A percentile compares a stretch with the other conserved stretches of the same genome.
These are phyloP conservation scores for Acheta domesticus DNA, from an alignment of 2,888 invertebrate species.

Conservation along the genomic window DNA sequence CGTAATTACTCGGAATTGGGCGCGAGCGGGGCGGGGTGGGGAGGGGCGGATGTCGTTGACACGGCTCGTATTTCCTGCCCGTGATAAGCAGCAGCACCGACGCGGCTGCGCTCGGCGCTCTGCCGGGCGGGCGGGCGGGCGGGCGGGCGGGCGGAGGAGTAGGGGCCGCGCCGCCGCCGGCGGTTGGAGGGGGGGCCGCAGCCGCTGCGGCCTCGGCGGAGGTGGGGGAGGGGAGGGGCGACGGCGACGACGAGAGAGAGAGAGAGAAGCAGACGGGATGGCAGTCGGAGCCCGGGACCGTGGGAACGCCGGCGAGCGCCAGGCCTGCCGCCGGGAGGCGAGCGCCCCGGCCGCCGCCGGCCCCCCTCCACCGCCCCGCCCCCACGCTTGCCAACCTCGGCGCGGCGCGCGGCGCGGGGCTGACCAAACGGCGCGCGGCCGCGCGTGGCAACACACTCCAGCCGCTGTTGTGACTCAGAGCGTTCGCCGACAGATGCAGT, in stretches of 20 bases:
- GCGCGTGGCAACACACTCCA: too few relatives aligned
- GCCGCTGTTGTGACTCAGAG: too few relatives aligned
- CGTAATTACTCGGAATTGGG: not conserved
- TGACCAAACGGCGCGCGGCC: too few relatives aligned
- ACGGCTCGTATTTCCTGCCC: not conserved
- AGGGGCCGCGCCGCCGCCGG: too few relatives aligned
- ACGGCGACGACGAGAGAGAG: not conserved
- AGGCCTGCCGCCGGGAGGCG: not conserved
- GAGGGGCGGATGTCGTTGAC: not conserved
- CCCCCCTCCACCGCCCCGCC: too few relatives aligned
- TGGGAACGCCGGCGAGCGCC: slow-evolving; percentile 7
- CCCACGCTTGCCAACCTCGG: too few relatives aligned
- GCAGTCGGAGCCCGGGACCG: not conserved
- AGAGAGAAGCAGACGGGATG: slow-evolving; percentile 7
- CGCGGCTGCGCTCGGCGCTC: not conserved
- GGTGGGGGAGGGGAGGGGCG: not conserved
- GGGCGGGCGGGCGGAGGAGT: not conserved
- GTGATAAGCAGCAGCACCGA: not conserved
- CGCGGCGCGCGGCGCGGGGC: too few relatives aligned
- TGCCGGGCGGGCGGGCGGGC: too few relatives aligned
- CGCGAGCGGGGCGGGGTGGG: too few relatives aligned
- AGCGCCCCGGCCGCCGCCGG: not conserved
- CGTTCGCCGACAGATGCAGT: too few relatives aligned
- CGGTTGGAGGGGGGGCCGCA: not conserved
- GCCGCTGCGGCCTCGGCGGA: too few relatives aligned